Percentiles rank a stretch among this genome's conserved stretches.
Evolutionary conservation across 2,797 vertebrate species (phyloP).

Genomic region (Huso huso): DNA sequence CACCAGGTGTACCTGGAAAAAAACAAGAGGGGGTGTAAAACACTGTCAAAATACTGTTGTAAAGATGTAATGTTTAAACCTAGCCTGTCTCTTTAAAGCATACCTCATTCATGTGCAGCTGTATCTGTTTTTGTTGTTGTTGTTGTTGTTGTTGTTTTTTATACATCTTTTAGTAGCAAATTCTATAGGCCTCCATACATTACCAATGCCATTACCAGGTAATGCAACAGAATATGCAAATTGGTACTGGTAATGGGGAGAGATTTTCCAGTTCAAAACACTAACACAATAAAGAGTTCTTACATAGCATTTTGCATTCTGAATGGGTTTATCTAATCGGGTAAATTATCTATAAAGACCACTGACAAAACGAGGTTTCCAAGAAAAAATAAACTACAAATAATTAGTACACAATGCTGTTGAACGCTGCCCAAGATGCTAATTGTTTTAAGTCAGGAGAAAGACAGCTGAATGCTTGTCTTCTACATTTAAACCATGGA

Average conservation of each 20-base stretch:
- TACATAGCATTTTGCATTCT: conserved; percentile 67
- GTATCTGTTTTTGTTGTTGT: no score
- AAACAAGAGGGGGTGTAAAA: no score
- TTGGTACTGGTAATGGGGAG: not conserved
- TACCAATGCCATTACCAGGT: not conserved
- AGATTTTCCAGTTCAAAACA: conserved; percentile 55
- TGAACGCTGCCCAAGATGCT: conserved; percentile 72
- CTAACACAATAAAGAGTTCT: conserved; percentile 54
- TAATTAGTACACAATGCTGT: conserved; percentile 73
- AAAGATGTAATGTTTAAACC: no score
- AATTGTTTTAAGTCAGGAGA: conserved; percentile 77
- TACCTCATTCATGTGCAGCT: no score
- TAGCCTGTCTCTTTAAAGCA: no score
- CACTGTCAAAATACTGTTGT: no score
- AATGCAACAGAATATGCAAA: not conserved
- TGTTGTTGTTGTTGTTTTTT: no score
- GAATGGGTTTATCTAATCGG: conserved; percentile 72
- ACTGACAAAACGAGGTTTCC: conserved; percentile 61
- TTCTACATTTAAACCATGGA: conserved; percentile 62
- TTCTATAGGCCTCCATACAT: no score
- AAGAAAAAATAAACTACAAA: conserved; percentile 72
- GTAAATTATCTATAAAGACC: conserved; percentile 75
- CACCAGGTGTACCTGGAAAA: no score
- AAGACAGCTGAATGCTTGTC: conserved; percentile 76
- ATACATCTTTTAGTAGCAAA: no score